Conservation (phyloP, 2,113 vertebrate species). For the Egretta garzetta region DNA sequence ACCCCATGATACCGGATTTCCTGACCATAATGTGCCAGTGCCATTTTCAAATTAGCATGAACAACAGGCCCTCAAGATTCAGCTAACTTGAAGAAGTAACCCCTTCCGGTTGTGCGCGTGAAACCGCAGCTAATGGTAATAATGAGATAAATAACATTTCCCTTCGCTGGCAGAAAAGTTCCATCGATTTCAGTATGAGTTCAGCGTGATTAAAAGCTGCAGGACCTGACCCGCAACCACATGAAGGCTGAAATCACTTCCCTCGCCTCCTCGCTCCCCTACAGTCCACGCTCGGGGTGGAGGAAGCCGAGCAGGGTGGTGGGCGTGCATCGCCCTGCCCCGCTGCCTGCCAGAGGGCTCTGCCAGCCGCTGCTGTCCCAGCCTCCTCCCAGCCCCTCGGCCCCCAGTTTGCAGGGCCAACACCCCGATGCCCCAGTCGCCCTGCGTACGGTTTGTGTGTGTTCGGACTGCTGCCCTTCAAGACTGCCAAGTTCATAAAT, state of each 20-base stretch:
- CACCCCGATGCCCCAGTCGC: background rate
- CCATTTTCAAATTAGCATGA: conserved; percentile 26
- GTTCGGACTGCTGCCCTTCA: background rate
- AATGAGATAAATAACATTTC: background rate
- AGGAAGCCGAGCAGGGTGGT: background rate
- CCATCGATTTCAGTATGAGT: background rate
- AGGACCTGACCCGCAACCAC: background rate
- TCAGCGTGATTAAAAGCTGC: background rate
- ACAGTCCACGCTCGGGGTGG: background rate
- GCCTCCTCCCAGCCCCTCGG: background rate
- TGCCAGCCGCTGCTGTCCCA: background rate
- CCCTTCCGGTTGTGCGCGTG: background rate
- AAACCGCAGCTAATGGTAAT: background rate
- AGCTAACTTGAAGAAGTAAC: background rate
- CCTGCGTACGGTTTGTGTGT: no score
- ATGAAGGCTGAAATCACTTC: background rate
- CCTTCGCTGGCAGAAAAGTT: background rate
- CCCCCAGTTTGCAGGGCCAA: background rate
- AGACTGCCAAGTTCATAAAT: background rate
- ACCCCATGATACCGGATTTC: conserved; percentile 39
- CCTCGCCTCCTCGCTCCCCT: background rate
- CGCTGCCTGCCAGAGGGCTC: background rate
- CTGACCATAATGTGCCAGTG: background rate
- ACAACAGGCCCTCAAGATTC: background rate
- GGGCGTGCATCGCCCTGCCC: background rate